These are phyloP conservation scores for Pangasianodon gigas DNA, from an alignment of 2,113 vertebrate species.

Conservation along the genomic window DNA sequence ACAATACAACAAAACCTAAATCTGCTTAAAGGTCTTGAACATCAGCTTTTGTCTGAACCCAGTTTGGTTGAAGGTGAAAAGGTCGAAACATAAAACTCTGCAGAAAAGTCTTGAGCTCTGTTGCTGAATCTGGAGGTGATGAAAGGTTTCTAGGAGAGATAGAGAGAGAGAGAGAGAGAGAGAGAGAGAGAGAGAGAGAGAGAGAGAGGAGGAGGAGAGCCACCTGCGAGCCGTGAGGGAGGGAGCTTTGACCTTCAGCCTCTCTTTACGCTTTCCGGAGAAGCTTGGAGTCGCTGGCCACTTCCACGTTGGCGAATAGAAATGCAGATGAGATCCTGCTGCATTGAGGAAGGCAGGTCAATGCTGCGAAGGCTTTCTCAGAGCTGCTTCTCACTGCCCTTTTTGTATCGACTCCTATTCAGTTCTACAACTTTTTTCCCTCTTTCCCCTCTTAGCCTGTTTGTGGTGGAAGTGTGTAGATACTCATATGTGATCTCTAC, in stretches of 20 bases:
- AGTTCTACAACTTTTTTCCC: conserved; percentile 33
- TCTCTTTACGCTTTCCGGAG: conserved; percentile 58
- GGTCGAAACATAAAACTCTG: conserved; percentile 14
- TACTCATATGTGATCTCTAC: neutral
- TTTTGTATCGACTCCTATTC: conserved; percentile 58
- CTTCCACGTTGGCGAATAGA: conserved; percentile 87
- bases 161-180: conserved; percentile 68
- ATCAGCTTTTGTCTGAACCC: conserved; percentile 15
- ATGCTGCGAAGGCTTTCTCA: conserved; percentile 75
- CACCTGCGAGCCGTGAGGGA: conserved; percentile 75
- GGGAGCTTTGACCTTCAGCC: conserved; percentile 81
- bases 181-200: conserved; percentile 67
- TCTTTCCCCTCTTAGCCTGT: neutral
- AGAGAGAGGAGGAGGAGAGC: conserved; percentile 69
- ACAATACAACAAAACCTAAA: conserved; percentile 6
- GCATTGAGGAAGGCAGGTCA: conserved; percentile 80
- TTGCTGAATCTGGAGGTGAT: conserved; percentile 63
- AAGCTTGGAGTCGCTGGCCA: conserved; percentile 78
- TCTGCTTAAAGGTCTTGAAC: conserved; percentile 12
- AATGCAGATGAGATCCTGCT: conserved; percentile 85
- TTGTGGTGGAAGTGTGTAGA: conserved; percentile 8
- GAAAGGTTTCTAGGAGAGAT: conserved; percentile 65
- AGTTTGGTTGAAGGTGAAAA: conserved; percentile 16
- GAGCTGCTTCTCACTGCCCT: conserved; percentile 62
- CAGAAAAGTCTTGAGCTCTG: conserved; percentile 33